Evolutionary conservation across 2,888 invertebrate species (phyloP).

Genomic region (Phyllotreta cruciferae): DNA sequence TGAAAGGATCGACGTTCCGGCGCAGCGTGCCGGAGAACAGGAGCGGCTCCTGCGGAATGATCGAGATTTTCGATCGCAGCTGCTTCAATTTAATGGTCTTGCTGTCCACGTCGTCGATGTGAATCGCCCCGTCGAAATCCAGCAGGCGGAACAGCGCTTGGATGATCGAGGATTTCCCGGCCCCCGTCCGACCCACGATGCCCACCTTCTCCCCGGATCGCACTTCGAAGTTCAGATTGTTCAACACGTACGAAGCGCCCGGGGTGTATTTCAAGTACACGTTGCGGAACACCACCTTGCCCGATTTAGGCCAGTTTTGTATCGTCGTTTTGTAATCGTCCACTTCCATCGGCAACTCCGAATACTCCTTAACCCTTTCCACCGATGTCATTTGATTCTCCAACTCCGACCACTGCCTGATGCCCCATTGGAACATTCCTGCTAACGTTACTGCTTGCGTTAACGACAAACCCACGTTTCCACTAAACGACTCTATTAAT

Average conservation of each 20-base stretch:
- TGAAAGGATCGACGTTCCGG: constrained; percentile 89
- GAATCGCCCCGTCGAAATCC: constrained; percentile 76
- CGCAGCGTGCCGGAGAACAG: constrained; percentile 86
- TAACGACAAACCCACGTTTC: constrained; percentile 26
- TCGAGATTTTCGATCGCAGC: constrained; percentile 78
- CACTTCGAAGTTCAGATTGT: constrained; percentile 62
- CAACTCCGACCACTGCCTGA: constrained; percentile 63
- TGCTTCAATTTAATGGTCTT: constrained; percentile 73
- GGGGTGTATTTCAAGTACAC: constrained; percentile 76
- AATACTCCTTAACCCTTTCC: constrained; percentile 87
- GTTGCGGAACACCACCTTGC: constrained; percentile 70
- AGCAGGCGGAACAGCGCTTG: constrained; percentile 81
- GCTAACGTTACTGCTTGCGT: constrained; percentile 55
- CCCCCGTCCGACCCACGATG: constrained; percentile 82
- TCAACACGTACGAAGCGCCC: constrained; percentile 69
- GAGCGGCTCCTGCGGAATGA: constrained; percentile 87
- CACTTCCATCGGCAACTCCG: constrained; percentile 69
- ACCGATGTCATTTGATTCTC: constrained; percentile 88
- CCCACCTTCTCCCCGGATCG: constrained; percentile 75
- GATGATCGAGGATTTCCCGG: constrained; percentile 79
- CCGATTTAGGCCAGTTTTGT: constrained; percentile 72
- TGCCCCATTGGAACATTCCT: constrained; percentile 84
- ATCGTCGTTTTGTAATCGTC: constrained; percentile 27
- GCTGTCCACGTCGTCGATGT: constrained; percentile 80
- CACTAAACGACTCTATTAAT: constrained; percentile 27